Base-by-base conservation (phyloP, 2,888 invertebrate species). In the Empis stercorea region DNA sequence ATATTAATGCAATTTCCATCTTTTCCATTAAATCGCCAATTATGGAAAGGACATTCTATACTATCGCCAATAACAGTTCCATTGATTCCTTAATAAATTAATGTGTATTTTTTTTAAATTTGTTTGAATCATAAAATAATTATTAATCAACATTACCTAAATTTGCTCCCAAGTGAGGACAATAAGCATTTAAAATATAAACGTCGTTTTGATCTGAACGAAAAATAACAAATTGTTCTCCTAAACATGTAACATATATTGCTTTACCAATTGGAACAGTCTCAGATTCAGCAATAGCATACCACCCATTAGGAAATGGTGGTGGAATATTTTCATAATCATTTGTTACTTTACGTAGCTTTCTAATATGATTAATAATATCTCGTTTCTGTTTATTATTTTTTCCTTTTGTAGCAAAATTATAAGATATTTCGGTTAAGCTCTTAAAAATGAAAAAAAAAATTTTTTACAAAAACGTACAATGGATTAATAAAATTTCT, bases 291-390 rank as follows among this genome's bases (percentile, higher is more conserved):
- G 80, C 68, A 2, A 92, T 62, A 0, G 78, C 80, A 57, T 84
- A 91, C 93, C 93, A 93, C 0, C 92, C 92, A 60, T 93, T 92
- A 0, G 92, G 92, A 62, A 77, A 92, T 0, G 87, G 85, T 0
- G 91, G 91, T 0, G 89, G 91, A 3, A 20, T 20, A 17, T 15
- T 38, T 23, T 20, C 20, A 17, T 20, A n/a, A n/a, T 40, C 39
- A 10, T 20, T 40, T n/a, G 23, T 86, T 7, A 78, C 66, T 47
- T 74, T 73, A 9, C 83, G 68, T 1, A 74, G 59, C 1, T 64
- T 67, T 51, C 76, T 72, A 0, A 76, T 64, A 1, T 77, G 65
- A 10, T 71, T 64, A 20, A 77, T 34, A 9, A 27, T 9, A 40
- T 40, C 40, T 11, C 10, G 63, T 54, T 1, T 62, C 59, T 10